A percentile compares a stretch with the other conserved stretches of the same genome.
phyloP scores from a whole-genome alignment of 1,140 invertebrate species.

The Pomacea maculata region DNA sequence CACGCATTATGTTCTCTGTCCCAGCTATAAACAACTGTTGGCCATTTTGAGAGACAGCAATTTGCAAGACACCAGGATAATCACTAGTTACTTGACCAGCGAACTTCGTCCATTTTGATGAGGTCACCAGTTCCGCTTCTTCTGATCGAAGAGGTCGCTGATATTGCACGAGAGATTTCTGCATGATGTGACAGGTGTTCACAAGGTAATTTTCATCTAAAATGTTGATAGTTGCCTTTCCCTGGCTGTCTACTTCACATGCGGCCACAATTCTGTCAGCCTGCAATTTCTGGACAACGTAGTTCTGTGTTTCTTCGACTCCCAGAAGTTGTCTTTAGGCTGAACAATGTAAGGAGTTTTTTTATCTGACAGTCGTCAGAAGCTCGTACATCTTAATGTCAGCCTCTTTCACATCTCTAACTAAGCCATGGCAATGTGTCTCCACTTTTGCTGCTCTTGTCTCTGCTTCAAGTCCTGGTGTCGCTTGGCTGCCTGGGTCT shows the following conservation, averaged over 20 bases:
- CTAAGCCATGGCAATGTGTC: slow-evolving; percentile 33
- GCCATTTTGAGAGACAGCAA: slow-evolving; percentile 1
- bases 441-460: slow-evolving; percentile 13
- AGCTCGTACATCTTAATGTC: slow-evolving; percentile 29
- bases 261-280: slow-evolving; percentile 11
- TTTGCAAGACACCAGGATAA: slow-evolving; percentile 1
- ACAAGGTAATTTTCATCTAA: slow-evolving; percentile 16
- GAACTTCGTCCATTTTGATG: slow-evolving; percentile 13
- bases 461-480: slow-evolving; percentile 25
- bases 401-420: slow-evolving; percentile 31
- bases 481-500: slow-evolving; percentile 20
- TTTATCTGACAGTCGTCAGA: background rate
- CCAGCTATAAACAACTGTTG: slow-evolving; percentile 15
- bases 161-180: slow-evolving; percentile 9
- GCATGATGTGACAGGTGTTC: slow-evolving; percentile 19
- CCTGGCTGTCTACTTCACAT: slow-evolving; percentile 12
- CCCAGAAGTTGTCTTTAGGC: slow-evolving; percentile 10
- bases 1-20: slow-evolving; percentile 23
- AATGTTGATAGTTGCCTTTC: slow-evolving; percentile 11
- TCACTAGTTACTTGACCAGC: background rate
- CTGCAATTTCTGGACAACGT: slow-evolving; percentile 26
- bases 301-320: background rate
- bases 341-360: slow-evolving; percentile 5
- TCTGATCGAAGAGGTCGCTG: slow-evolving; percentile 12
- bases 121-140: slow-evolving; percentile 9